Conservation (phyloP, 2,888 invertebrate genomes). For the Trypoxylon attenuatum region DNA sequence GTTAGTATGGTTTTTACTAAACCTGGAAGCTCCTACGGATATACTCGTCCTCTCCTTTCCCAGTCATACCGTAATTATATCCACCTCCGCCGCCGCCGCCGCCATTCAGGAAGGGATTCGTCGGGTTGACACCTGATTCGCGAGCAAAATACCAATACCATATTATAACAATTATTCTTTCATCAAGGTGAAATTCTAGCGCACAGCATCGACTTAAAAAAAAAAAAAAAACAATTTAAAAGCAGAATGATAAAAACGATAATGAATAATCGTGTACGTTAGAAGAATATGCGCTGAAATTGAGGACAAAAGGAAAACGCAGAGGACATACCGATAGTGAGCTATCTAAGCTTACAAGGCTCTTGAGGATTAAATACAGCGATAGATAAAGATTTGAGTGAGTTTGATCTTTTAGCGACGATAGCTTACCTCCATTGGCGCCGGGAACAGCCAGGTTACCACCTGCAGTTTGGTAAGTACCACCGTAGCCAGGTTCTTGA, state of each 20-base stretch:
- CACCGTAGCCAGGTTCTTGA: constrained; percentile 83
- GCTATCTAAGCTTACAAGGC: no score
- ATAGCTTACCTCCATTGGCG: constrained; percentile 68
- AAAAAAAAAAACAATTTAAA: neutral
- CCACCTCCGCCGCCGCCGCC: constrained; percentile 62
- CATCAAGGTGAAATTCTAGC: no score
- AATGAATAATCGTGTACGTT: no score
- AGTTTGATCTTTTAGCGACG: neutral
- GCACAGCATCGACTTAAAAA: no score
- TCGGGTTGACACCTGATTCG: constrained; percentile 67
- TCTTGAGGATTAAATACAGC: constrained; percentile 2
- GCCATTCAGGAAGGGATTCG: constrained; percentile 72
- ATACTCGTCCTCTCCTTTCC: constrained; percentile 71
- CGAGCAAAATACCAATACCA: no score
- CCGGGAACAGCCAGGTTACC: constrained; percentile 82
- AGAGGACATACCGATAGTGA: no score
- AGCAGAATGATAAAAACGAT: no score
- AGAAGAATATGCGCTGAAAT: no score
- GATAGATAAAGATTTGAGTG: neutral
- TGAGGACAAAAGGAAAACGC: no score
- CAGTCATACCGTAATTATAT: constrained; percentile 67
- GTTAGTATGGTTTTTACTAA: constrained; percentile 56
- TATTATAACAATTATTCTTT: no score
- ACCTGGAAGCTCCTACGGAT: constrained; percentile 74
- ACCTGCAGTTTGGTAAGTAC: constrained; percentile 83